Conservation (phyloP, 2,797 vertebrate species). For the Pseudopleuronectes americanus region DNA sequence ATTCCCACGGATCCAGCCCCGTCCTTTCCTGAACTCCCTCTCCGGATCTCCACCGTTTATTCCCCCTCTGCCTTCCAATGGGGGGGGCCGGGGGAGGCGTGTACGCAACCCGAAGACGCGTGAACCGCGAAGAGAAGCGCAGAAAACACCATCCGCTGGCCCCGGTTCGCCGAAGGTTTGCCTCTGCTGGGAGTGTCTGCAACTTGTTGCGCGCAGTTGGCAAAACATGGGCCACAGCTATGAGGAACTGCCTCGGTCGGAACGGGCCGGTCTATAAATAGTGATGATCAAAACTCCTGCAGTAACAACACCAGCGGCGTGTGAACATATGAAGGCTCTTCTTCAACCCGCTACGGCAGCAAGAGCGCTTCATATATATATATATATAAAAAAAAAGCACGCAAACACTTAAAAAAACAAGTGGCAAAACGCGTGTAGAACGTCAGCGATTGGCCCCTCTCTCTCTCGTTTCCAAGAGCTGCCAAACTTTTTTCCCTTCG, state of each 20-base stretch:
- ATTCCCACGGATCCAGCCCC: constrained; percentile 84
- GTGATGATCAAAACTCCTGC: constrained; percentile 77
- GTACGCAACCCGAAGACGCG: constrained; percentile 54
- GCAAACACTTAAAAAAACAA: constrained; percentile 22
- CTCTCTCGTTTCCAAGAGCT: constrained; percentile 68
- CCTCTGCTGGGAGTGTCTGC: constrained; percentile 75
- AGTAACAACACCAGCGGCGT: constrained; percentile 64
- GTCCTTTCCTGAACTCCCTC: constrained; percentile 87
- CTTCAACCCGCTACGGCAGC: constrained; percentile 8
- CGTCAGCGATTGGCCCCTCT: constrained; percentile 63
- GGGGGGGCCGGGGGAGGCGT: constrained; percentile 52
- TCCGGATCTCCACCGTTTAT: constrained; percentile 79
- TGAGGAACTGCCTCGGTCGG: constrained; percentile 69
- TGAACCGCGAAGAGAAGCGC: constrained; percentile 58
- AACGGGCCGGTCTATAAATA: constrained; percentile 80
- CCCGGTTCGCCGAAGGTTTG: constrained; percentile 51
- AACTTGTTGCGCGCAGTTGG: constrained; percentile 83
- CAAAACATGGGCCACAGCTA: constrained; percentile 67
- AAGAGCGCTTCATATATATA: not conserved
- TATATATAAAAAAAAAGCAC: not conserved
- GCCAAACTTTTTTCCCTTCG: constrained; percentile 78
- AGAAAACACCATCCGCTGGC: constrained; percentile 59
- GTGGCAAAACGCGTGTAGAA: constrained; percentile 47
- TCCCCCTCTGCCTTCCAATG: constrained; percentile 69
- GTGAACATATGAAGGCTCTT: constrained; percentile 21